These are phyloP conservation scores for Penaeus vannamei DNA, from an alignment of 1,140 invertebrate species.

Conservation along the genomic window DNA sequence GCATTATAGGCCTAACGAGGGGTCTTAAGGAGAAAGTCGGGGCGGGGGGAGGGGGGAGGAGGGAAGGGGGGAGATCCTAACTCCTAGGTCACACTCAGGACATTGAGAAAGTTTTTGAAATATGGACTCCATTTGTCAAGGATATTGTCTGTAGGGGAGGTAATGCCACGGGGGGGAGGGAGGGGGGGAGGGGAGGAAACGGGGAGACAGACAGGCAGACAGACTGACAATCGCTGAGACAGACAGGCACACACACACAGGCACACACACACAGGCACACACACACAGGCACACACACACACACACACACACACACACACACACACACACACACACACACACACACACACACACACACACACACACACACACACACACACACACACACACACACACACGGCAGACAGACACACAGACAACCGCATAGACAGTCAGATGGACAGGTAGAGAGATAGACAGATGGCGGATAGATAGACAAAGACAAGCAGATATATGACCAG, in stretches of 20 bases:
- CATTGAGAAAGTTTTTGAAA: too few species aligned
- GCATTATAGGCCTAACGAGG: background rate
- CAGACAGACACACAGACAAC: too few species aligned
- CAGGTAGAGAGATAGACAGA: too few species aligned
- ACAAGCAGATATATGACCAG: too few species aligned
- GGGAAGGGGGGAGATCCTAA: background rate
- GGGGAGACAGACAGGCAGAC: background rate
- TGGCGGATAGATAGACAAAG: too few species aligned
- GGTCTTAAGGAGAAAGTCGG: background rate
- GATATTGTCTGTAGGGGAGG: background rate
- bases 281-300: slow-evolving; percentile 5
- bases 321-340: slow-evolving; percentile 11
- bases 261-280: slow-evolving; percentile 5
- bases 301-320: slow-evolving; percentile 11
- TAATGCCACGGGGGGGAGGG: background rate
- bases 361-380: slow-evolving; percentile 11
- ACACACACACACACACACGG: too few species aligned
- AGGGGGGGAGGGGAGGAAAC: background rate
- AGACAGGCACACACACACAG: background rate
- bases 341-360: slow-evolving; percentile 11
- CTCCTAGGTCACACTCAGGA: too few species aligned
- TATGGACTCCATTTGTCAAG: too few species aligned
- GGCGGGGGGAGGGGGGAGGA: background rate
- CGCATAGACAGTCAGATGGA: too few species aligned
- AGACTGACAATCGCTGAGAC: background rate